Percentiles rank a stretch among this genome's conserved stretches.
These are phyloP conservation scores for Oreochromis mossambicus DNA, from an alignment of 2,797 vertebrate species.

Conservation along the genomic window DNA sequence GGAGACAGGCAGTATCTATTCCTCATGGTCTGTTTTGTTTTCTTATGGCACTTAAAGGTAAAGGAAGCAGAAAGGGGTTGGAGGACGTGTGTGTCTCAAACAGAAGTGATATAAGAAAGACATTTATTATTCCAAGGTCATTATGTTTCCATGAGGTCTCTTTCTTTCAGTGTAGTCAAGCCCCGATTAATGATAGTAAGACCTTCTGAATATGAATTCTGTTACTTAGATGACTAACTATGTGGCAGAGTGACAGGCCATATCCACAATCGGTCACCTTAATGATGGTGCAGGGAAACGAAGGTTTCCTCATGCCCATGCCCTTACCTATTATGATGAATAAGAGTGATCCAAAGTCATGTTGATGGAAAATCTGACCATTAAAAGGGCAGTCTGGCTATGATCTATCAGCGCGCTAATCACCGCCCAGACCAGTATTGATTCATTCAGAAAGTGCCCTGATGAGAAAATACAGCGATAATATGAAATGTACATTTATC, in stretches of 20 bases:
- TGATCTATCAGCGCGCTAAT: conserved; percentile 75
- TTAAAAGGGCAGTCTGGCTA: conserved; percentile 70
- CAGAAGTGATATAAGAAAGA: neutral
- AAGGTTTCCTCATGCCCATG: conserved; percentile 66
- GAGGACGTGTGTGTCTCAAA: conserved; percentile 7
- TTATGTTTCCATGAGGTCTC: conserved; percentile 61
- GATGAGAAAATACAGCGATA: conserved; percentile 66
- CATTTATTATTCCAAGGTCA: conserved; percentile 67
- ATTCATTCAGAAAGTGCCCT: conserved; percentile 76
- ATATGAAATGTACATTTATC: conserved; percentile 70
- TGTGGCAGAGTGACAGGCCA: conserved; percentile 60
- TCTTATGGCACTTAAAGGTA: conserved; percentile 39
- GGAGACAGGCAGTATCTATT: conserved; percentile 34
- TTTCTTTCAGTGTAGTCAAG: conserved; percentile 56
- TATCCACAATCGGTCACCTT: conserved; percentile 62
- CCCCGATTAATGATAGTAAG: conserved; percentile 61
- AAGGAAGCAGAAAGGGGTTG: neutral
- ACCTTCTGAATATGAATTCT: conserved; percentile 61
- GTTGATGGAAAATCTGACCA: conserved; percentile 74
- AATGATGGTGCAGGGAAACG: conserved; percentile 58
- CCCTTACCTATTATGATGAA: conserved; percentile 74
- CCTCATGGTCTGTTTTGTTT: conserved; percentile 40
- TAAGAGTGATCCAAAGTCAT: conserved; percentile 69
- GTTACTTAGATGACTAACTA: conserved; percentile 52
- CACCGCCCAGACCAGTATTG: conserved; percentile 72